These are phyloP conservation scores for Lithophane ornitopus DNA, from an alignment of 2,888 invertebrate genomes.

Conservation along the genomic window DNA sequence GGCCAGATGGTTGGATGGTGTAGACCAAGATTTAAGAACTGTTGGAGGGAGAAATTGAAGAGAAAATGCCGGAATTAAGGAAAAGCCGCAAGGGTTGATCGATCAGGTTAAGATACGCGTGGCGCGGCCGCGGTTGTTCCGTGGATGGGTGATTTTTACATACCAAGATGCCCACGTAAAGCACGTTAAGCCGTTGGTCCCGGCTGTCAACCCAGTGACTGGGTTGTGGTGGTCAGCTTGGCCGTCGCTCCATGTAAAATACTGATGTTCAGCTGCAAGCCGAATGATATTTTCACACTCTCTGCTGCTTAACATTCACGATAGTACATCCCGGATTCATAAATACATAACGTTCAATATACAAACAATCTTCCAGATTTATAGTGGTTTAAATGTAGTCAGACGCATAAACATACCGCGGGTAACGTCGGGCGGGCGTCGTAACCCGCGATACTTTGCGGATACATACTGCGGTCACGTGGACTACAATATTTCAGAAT, in stretches of 20 bases:
- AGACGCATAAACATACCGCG: constrained; percentile 42
- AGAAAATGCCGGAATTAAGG: too few relatives aligned
- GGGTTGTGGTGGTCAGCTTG: too few relatives aligned
- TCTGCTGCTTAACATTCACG: constrained; percentile 16
- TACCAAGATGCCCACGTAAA: too few relatives aligned
- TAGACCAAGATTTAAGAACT: too few relatives aligned
- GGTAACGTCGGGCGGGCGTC: constrained; percentile 7
- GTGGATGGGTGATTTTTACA: too few relatives aligned
- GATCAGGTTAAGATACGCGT: too few relatives aligned
- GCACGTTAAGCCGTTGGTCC: not conserved
- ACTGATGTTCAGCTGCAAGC: not conserved
- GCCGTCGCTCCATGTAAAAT: too few relatives aligned
- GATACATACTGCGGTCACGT: not conserved
- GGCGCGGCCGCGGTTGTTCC: too few relatives aligned
- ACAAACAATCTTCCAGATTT: constrained; percentile 47
- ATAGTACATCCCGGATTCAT: constrained; percentile 24
- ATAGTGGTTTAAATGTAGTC: constrained; percentile 43
- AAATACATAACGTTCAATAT: constrained; percentile 30
- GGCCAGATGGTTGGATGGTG: too few relatives aligned
- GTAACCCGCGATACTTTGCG: constrained; percentile 1
- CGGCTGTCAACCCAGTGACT: too few relatives aligned
- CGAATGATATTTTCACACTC: not conserved
- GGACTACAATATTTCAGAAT: not conserved
- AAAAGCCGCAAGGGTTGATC: too few relatives aligned
- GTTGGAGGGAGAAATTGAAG: too few relatives aligned